phyloP scores from a whole-genome alignment of 2,113 vertebrate genomes.

The Crocuta crocuta region DNA sequence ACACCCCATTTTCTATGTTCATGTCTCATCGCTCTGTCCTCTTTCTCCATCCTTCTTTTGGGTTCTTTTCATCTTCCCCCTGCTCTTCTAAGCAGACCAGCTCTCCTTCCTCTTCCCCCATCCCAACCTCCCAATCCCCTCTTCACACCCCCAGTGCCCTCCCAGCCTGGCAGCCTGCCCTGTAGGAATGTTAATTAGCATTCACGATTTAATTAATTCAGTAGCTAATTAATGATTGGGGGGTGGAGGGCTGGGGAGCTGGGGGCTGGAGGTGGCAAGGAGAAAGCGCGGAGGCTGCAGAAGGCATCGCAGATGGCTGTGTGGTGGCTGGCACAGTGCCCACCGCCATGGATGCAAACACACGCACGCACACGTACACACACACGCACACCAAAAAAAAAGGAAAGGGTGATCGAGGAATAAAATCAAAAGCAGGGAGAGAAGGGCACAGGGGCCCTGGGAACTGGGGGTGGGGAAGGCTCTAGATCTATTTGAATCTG shows the following conservation, averaged over 20 bases:
- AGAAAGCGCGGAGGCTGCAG: conserved; percentile 76
- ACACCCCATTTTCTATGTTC: neutral
- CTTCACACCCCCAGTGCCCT: conserved; percentile 49
- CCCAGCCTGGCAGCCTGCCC: conserved; percentile 79
- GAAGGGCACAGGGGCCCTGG: conserved; percentile 74
- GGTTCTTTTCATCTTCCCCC: neutral
- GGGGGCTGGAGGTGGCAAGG: conserved; percentile 72
- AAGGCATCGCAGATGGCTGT: conserved; percentile 84
- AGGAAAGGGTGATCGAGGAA: conserved; percentile 71
- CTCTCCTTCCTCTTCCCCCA: conserved; percentile 29
- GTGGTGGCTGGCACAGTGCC: conserved; percentile 82
- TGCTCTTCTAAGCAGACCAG: conserved; percentile 13
- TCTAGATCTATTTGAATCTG: conserved; percentile 80
- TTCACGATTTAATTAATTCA: conserved; percentile 85
- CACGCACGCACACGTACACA: neutral
- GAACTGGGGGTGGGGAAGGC: conserved; percentile 76
- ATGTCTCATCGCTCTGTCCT: neutral
- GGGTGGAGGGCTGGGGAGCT: conserved; percentile 58
- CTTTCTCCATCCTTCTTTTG: conserved; percentile 15
- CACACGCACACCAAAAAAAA: conserved; percentile 36
- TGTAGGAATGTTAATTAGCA: conserved; percentile 87
- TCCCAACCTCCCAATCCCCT: conserved; percentile 19
- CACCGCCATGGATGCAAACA: conserved; percentile 76
- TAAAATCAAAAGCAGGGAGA: conserved; percentile 70
- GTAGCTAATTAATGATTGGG: conserved; percentile 83